Conservation (phyloP, 1,140 invertebrate species). For the Eupeodes corollae region DNA sequence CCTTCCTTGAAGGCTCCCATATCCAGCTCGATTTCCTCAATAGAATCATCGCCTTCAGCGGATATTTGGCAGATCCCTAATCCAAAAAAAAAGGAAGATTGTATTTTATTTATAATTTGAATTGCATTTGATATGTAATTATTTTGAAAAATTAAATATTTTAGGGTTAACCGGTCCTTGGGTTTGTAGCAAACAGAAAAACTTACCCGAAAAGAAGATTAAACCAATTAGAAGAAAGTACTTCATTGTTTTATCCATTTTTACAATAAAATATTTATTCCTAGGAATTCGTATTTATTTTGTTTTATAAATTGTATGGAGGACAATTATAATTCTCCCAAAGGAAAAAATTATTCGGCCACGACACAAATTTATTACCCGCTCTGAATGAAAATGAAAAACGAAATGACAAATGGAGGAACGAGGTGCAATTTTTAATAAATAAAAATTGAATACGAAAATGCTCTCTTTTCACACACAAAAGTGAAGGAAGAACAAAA, state of each 20-base stretch:
- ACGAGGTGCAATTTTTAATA: no score
- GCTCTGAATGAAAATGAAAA: no score
- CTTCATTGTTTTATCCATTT: slow-evolving; percentile 38
- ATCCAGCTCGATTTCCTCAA: slow-evolving; percentile 55
- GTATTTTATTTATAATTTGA: slow-evolving; percentile 14
- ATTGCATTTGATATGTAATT: slow-evolving; percentile 6
- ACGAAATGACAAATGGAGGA: no score
- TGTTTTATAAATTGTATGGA: no score
- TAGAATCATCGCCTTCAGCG: slow-evolving; percentile 38
- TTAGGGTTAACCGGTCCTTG: slow-evolving; percentile 1
- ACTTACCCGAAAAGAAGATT: slow-evolving; percentile 43
- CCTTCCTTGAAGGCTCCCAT: slow-evolving; percentile 68
- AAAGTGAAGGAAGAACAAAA: no score
- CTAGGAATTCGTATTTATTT: no score
- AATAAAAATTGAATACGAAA: no score
- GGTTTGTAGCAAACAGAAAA: slow-evolving; percentile 1
- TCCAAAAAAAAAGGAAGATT: slow-evolving; percentile 15
- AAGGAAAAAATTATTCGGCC: no score
- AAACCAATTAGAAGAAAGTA: slow-evolving; percentile 41
- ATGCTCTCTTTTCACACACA: no score
- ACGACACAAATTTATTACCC: no score
- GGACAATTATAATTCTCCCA: no score
- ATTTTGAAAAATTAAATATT: slow-evolving; percentile 11
- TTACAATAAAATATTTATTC: no score
- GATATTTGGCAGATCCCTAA: slow-evolving; percentile 34